phyloP scores from a whole-genome alignment of 2,113 vertebrate species.

The Suncus etruscus region DNA sequence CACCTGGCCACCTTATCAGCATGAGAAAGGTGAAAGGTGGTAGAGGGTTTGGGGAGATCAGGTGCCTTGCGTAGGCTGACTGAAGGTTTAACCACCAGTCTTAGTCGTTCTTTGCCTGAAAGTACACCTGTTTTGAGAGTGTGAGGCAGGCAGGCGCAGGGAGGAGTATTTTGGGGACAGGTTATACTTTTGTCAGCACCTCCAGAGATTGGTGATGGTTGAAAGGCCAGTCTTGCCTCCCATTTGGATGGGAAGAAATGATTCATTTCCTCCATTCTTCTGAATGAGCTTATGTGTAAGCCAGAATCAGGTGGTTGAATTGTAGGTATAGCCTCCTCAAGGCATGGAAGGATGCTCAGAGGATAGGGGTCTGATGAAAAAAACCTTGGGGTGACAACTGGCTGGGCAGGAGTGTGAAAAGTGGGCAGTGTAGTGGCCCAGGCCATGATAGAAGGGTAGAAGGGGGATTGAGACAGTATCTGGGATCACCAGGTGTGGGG shows the following conservation, averaged over 20 bases:
- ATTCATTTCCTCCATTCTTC: conserved; percentile 19
- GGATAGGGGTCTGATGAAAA: too few relatives aligned
- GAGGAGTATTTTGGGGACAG: conserved; percentile 49
- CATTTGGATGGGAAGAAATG: conserved; percentile 54
- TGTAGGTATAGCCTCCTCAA: neutral
- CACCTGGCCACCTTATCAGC: too few relatives aligned
- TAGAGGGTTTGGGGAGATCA: neutral
- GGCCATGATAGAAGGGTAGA: neutral
- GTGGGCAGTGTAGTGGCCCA: too few relatives aligned
- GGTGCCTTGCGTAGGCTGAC: neutral
- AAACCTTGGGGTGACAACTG: too few relatives aligned
- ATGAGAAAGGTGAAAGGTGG: too few relatives aligned
- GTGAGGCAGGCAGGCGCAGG: conserved; percentile 26
- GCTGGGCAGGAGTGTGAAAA: neutral
- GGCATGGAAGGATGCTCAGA: accelerated
- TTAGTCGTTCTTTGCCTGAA: conserved; percentile 50
- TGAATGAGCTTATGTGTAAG: conserved; percentile 36
- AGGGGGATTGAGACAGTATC: accelerated
- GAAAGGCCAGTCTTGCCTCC: conserved; percentile 36
- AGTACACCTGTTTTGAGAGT: conserved; percentile 16
- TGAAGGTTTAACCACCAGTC: neutral
- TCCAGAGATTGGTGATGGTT: conserved; percentile 34
- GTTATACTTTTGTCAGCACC: conserved; percentile 31
- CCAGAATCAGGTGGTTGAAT: conserved; percentile 1
- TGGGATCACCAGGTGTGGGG: too few relatives aligned